These are phyloP conservation scores for Myiozetetes cayanensis DNA, from an alignment of 2,113 vertebrate genomes.

Conservation along the genomic window DNA sequence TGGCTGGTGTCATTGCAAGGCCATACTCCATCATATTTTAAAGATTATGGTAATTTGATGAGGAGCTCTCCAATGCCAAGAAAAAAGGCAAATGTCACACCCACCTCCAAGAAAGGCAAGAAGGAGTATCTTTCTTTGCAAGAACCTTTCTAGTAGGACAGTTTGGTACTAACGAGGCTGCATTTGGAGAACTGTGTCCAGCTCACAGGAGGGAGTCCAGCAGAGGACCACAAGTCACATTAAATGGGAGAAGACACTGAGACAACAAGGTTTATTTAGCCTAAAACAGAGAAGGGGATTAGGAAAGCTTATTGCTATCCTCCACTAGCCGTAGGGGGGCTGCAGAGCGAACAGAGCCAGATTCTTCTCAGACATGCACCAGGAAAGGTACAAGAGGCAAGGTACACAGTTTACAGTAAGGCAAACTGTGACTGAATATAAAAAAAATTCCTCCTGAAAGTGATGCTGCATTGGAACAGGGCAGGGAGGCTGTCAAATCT, in stretches of 20 bases:
- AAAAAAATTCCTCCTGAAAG: background rate
- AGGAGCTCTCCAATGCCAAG: background rate
- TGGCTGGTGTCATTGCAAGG: background rate
- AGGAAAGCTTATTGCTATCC: background rate
- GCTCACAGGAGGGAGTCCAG: background rate
- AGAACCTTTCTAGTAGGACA: background rate
- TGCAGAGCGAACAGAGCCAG: background rate
- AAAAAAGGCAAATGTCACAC: background rate
- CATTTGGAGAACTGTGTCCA: background rate
- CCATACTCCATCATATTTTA: background rate
- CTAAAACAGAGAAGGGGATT: background rate
- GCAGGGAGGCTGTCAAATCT: background rate
- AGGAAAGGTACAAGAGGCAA: background rate
- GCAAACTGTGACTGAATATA: background rate
- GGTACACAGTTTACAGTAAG: background rate
- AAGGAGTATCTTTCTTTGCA: background rate
- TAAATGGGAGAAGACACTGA: background rate
- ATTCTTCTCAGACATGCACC: background rate
- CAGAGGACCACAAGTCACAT: background rate
- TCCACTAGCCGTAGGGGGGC: background rate
- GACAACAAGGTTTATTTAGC: background rate
- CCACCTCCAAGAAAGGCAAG: background rate
- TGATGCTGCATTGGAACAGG: background rate
- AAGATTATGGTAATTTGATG: background rate
- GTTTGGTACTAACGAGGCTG: background rate